These are phyloP conservation scores for Paraescarpia echinospica DNA, from an alignment of 1,140 invertebrate genomes.

Conservation along the genomic window DNA sequence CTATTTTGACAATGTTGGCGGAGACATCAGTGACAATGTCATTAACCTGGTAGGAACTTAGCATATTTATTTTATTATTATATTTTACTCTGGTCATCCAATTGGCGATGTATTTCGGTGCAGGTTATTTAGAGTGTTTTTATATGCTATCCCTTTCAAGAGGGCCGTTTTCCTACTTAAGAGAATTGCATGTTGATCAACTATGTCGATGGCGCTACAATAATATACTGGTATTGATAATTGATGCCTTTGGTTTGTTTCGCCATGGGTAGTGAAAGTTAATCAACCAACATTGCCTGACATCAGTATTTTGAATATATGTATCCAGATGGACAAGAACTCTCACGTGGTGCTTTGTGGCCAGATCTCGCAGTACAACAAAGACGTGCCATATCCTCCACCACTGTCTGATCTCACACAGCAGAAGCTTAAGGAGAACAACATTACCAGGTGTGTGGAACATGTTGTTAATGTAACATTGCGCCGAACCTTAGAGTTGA, in stretches of 20 bases:
- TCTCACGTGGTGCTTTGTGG: slow-evolving; percentile 53
- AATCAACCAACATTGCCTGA: neutral
- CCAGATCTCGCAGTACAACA: slow-evolving; percentile 53
- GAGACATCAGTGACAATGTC: slow-evolving; percentile 48
- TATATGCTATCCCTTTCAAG: too few relatives aligned
- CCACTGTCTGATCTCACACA: slow-evolving; percentile 41
- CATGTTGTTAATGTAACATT: neutral
- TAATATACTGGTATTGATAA: too few relatives aligned
- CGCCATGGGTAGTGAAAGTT: too few relatives aligned
- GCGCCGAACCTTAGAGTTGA: neutral
- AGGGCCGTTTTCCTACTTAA: too few relatives aligned
- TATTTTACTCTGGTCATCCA: too few relatives aligned
- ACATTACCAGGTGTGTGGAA: slow-evolving; percentile 47
- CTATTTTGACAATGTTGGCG: slow-evolving; percentile 56
- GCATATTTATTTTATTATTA: neutral
- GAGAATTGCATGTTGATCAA: too few relatives aligned
- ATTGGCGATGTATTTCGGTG: neutral
- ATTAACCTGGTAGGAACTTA: slow-evolving; percentile 42
- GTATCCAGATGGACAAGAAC: slow-evolving; percentile 45
- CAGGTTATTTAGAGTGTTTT: neutral
- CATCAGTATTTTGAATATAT: neutral
- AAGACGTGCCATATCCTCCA: slow-evolving; percentile 52
- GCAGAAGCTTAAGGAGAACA: slow-evolving; percentile 37
- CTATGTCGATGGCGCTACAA: too few relatives aligned
- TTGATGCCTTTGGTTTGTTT: too few relatives aligned